phyloP scores from a whole-genome alignment of 2,113 vertebrate species.

The Ranitomeya imitator region DNA sequence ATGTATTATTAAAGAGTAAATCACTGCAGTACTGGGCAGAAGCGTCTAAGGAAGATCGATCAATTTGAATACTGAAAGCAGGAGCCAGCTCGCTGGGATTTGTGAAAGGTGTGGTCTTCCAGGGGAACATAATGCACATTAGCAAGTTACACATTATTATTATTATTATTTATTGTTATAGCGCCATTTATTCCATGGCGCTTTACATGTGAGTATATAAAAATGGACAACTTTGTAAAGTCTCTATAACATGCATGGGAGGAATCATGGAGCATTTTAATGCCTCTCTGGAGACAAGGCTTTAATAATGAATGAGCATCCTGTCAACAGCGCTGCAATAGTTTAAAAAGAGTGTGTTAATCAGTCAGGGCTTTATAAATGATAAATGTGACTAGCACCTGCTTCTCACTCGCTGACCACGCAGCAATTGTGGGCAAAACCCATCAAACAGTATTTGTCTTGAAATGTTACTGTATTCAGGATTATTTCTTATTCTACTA shows the following conservation, averaged over 20 bases:
- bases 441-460: neutral
- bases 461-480: neutral
- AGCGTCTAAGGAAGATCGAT: neutral
- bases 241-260: constrained; percentile 1
- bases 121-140: neutral
- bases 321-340: neutral
- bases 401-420: neutral
- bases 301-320: neutral
- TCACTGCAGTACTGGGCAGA: constrained; percentile 11
- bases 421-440: neutral
- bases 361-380: constrained; percentile 1
- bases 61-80: neutral
- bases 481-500: neutral
- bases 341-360: constrained; percentile 4
- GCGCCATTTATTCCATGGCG: too few relatives aligned
- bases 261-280: neutral
- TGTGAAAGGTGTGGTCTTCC: neutral
- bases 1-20: constrained; percentile 41
- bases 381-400: constrained; percentile 2
- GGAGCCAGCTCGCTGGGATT: neutral
- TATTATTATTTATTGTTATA: too few relatives aligned
- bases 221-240: neutral
- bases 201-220: neutral
- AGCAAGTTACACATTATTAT: too few relatives aligned
- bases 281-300: neutral